phyloP scores from a whole-genome alignment of 2,113 vertebrate genomes.

The Mustela nigripes region DNA sequence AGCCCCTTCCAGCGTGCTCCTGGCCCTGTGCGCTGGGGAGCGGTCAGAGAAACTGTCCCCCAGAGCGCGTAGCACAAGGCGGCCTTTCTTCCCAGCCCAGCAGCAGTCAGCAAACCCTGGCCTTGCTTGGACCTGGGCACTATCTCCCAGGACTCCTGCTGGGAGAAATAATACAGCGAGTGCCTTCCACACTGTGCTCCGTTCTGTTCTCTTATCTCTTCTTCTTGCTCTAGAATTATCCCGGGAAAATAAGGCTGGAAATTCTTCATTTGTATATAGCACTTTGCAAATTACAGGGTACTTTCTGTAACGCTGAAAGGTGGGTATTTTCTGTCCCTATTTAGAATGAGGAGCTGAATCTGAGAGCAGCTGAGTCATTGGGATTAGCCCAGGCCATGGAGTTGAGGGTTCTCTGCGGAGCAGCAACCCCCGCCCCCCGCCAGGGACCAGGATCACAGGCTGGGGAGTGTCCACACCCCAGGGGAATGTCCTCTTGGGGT shows the following conservation, averaged over 20 bases:
- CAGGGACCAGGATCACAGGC: neutral
- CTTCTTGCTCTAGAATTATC: constrained; percentile 63
- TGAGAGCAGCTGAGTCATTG: constrained; percentile 34
- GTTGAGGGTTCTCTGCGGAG: neutral
- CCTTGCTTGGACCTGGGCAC: neutral
- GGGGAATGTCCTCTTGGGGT: neutral
- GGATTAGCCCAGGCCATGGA: neutral
- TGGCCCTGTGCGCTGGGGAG: rapidly evolving
- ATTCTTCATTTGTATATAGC: constrained; percentile 39
- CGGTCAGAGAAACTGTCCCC: neutral
- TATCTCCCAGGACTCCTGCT: neutral
- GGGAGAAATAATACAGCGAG: neutral
- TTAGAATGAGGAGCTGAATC: constrained; percentile 54
- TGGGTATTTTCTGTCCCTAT: constrained; percentile 59
- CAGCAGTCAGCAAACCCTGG: neutral
- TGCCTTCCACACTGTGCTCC: neutral
- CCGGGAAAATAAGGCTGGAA: constrained; percentile 37
- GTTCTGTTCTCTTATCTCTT: neutral
- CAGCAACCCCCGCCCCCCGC: neutral
- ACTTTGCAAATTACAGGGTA: constrained; percentile 62
- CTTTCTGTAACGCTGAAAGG: constrained; percentile 28
- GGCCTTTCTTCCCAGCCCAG: neutral
- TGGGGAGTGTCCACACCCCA: neutral
- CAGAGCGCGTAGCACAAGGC: too few species aligned
- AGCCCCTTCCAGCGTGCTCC: neutral